Percentiles rank a stretch among this genome's conserved stretches.
These are phyloP conservation scores for Leptinotarsa defecta DNA, from an alignment of 1,140 invertebrate genomes.

Conservation along the genomic window DNA sequence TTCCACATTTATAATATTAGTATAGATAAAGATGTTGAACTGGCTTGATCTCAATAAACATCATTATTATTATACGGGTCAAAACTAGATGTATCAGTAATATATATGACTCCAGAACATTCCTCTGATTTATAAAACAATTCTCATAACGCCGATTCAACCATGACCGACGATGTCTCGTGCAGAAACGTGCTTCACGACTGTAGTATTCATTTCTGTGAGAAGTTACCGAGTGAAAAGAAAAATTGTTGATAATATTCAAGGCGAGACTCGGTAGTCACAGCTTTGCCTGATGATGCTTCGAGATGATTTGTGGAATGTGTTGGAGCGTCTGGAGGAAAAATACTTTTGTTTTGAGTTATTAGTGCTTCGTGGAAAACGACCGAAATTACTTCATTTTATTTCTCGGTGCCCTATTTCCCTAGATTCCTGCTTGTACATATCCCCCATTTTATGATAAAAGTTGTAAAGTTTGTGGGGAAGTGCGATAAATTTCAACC, in stretches of 20 bases:
- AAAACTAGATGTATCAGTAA: too few relatives aligned
- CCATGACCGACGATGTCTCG: too few relatives aligned
- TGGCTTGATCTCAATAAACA: too few relatives aligned
- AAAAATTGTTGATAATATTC: slow-evolving; percentile 7
- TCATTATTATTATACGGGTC: too few relatives aligned
- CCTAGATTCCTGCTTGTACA: background rate
- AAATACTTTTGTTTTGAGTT: background rate
- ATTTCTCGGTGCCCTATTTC: background rate
- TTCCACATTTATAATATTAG: too few relatives aligned
- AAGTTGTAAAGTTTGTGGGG: background rate
- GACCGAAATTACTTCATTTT: background rate
- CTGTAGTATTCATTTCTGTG: background rate
- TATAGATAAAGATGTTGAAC: too few relatives aligned
- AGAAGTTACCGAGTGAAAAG: background rate
- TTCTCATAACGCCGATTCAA: too few relatives aligned
- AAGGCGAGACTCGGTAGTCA: slow-evolving; percentile 1
- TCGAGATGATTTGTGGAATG: background rate
- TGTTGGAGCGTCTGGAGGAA: slow-evolving; percentile 1
- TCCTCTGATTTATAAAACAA: too few relatives aligned
- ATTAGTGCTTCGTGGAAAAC: background rate
- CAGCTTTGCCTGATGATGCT: background rate
- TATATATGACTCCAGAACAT: too few relatives aligned
- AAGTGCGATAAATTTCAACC: background rate
- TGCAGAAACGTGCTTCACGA: too few relatives aligned
- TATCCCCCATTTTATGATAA: background rate